These are phyloP conservation scores for Acrossocheilus fasciatus DNA, from an alignment of 2,797 vertebrate genomes.

Conservation along the genomic window DNA sequence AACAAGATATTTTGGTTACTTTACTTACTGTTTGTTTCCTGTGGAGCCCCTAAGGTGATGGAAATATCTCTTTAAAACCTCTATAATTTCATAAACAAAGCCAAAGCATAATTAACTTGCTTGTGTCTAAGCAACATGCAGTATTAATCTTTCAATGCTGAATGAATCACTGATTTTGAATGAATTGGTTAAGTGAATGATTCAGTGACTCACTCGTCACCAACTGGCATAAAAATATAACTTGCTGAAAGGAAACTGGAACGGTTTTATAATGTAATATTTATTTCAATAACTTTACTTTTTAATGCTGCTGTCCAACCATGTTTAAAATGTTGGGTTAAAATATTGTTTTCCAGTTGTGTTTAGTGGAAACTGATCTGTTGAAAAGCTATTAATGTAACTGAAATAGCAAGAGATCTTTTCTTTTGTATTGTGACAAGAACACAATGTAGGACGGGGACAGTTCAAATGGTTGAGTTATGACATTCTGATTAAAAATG, in stretches of 20 bases:
- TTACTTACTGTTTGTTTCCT: not conserved
- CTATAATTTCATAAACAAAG: not conserved
- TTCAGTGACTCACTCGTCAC: not conserved
- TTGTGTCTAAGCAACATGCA: not conserved
- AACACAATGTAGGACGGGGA: not conserved
- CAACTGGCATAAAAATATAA: not conserved
- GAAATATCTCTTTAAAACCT: not conserved
- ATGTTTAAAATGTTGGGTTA: not conserved
- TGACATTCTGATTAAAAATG: not conserved
- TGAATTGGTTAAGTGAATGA: not conserved
- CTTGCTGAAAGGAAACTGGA: not conserved
- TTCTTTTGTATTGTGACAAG: not conserved
- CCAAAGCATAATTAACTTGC: not conserved
- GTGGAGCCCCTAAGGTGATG: not conserved
- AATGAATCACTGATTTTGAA: not conserved
- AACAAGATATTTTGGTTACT: not conserved
- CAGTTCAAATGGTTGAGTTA: not conserved
- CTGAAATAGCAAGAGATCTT: not conserved
- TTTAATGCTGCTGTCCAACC: not conserved
- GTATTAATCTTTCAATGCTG: not conserved
- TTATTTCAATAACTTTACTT: not conserved
- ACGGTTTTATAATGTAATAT: not conserved
- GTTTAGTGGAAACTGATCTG: not conserved
- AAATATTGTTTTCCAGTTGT: not conserved
- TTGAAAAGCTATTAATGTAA: not conserved